Evolutionary conservation across 2,888 invertebrate genomes (phyloP), one percentile per base, ranked within the genome.

Genomic region (Agrochola lota): DNA sequence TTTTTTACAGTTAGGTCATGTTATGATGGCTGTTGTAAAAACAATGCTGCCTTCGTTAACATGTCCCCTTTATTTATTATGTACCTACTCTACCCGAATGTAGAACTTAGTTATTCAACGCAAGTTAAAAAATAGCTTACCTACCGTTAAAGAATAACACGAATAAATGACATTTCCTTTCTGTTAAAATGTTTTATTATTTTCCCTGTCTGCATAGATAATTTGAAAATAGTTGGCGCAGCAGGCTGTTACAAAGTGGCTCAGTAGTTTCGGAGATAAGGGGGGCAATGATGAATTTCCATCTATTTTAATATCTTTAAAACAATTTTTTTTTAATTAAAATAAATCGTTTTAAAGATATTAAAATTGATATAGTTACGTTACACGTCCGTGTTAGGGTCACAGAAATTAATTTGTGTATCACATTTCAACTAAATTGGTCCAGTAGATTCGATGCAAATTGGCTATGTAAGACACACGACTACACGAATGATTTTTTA

Each of bases 101-200:
- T 88, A 84, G 85, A 86, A 74, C 55, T 75, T 88, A 82, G 80
- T 82, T 83, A 78, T 67, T 74, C 77, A 80, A 87, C 52, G 68
- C 83, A 86, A 83, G 73, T 85, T 78, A 78, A 80, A 80, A 85
- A 88, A 87, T 88, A 88, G 85, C 84, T 78, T 89, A 91, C 81
- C 80, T 88, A 90, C 84, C 81, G 84, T 87, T 89, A 89, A 85
- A 91, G 89, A 90, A 88, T 91, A 90, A 93, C 91, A 92, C 89
- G 88, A 95, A 93, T 94, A 94, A 95, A 94, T 90, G 85, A 93
- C 89, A 92, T 92, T 93, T 94, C 92, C 92, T 94, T 95, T 94
- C 92, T 92, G 92, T 93, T 94, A 87, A 78, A 78, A 82, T 89
- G 84, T 85, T 79, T 88, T 87, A 87, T 90, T 89, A 89, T 91